These are phyloP conservation scores for Heliconius himera DNA, from an alignment of 1,140 invertebrate species.

Conservation along the genomic window DNA sequence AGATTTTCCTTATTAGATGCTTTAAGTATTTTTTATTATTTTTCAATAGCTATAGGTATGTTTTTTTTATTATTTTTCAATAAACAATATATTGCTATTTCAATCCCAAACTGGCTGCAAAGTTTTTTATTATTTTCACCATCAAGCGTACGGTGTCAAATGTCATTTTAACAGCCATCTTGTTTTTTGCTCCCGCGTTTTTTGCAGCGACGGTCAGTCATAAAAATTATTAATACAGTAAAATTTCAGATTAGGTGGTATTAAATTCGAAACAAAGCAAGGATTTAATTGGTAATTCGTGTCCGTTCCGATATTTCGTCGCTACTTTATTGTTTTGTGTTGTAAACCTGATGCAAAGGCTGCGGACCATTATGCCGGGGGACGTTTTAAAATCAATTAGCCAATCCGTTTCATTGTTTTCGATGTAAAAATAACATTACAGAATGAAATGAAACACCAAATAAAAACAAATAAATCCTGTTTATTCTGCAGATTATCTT, in stretches of 20 bases:
- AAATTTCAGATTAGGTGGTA: conserved; percentile 78
- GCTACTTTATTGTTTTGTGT: conserved; percentile 69
- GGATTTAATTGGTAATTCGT: conserved; percentile 77
- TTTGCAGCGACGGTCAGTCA: conserved; percentile 55
- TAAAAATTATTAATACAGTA: conserved; percentile 80
- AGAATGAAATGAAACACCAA: conserved; percentile 23
- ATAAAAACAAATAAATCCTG: conserved; percentile 33
- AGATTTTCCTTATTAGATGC: no score
- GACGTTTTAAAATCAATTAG: conserved; percentile 43
- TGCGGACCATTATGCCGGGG: conserved; percentile 19
- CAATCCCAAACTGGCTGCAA: conserved; percentile 21
- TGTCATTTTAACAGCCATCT: conserved; percentile 66
- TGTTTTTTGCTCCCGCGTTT: conserved; percentile 68
- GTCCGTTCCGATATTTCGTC: conserved; percentile 52
- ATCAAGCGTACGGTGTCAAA: conserved; percentile 49
- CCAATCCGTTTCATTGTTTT: conserved; percentile 25
- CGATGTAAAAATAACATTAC: conserved; percentile 10
- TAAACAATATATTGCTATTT: background rate
- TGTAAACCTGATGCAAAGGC: conserved; percentile 53
- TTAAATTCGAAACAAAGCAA: conserved; percentile 79
- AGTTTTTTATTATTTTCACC: conserved; percentile 55
- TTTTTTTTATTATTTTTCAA: background rate
- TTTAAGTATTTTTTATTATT: background rate
- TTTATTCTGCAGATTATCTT: conserved; percentile 25
- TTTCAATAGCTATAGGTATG: no score